Conservation (phyloP, 35 echinoderm and acorn worm species). For the Holothuria glaberrima region DNA sequence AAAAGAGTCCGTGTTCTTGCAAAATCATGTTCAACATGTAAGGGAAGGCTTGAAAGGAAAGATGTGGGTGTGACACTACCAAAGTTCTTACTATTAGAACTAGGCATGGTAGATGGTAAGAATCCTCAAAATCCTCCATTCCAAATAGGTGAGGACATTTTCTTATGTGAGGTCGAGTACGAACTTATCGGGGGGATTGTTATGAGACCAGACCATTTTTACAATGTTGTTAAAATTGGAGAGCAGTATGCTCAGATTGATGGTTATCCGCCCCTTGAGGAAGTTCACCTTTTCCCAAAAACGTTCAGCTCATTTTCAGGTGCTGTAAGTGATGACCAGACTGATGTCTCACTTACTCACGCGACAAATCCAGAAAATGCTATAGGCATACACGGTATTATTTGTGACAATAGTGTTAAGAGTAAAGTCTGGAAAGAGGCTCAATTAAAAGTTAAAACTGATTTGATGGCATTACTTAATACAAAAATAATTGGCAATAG, state of each 20-base stretch:
- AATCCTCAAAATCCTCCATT: not conserved
- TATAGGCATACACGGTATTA: not conserved
- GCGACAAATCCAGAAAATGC: not conserved
- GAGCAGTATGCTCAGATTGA: not conserved
- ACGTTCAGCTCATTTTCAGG: not conserved
- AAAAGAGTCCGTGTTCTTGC: not conserved
- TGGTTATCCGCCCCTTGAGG: not conserved
- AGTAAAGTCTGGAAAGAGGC: slow-evolving; percentile 36
- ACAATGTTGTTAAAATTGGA: not conserved
- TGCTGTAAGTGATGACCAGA: not conserved
- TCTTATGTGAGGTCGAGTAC: not conserved
- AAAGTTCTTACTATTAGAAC: not conserved
- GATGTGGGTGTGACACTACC: not conserved
- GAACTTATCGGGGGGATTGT: not conserved
- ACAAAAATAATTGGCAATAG: not conserved
- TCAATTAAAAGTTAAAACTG: not conserved
- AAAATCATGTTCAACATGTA: not conserved
- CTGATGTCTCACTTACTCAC: not conserved
- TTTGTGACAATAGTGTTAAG: not conserved
- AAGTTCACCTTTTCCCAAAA: not conserved
- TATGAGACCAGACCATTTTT: not conserved
- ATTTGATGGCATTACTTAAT: not conserved
- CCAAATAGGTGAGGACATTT: not conserved
- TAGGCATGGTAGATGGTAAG: not conserved
- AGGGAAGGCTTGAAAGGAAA: not conserved